Conservation (phyloP, 2,113 vertebrate genomes). For the Menidia beryllina region DNA sequence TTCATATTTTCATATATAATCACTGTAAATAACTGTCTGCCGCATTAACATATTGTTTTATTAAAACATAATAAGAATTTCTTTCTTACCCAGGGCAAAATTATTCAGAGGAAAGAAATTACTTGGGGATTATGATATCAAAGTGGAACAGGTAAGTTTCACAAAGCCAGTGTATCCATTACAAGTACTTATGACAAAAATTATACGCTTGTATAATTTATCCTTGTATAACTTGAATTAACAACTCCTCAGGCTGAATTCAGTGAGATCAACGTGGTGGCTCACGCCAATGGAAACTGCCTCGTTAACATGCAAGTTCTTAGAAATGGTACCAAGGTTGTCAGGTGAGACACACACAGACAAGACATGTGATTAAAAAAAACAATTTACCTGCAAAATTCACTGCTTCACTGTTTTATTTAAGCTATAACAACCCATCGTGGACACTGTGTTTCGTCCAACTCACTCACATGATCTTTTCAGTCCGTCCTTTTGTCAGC, state of each 20-base stretch:
- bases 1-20: not conserved
- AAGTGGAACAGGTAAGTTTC: conserved; percentile 91
- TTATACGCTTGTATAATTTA: not conserved
- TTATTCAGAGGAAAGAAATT: conserved; percentile 94
- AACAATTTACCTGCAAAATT: not conserved
- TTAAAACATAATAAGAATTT: not conserved
- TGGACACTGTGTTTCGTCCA: not conserved
- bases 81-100: conserved; percentile 86
- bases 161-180: conserved; percentile 1
- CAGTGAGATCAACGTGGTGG: conserved; percentile 91
- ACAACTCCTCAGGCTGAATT: conserved; percentile 88
- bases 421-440: not conserved
- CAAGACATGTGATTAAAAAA: not conserved
- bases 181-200: conserved; percentile 3
- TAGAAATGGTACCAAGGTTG: conserved; percentile 89
- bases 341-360: conserved; percentile 82
- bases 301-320: conserved; percentile 89
- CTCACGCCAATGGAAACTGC: conserved; percentile 91
- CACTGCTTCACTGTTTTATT: not conserved
- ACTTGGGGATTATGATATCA: conserved; percentile 93
- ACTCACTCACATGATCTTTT: not conserved
- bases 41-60: too few relatives aligned
- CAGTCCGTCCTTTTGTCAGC: not conserved
- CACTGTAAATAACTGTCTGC: too few relatives aligned
- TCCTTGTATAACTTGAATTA: conserved; percentile 7